Evolutionary conservation across 2,888 invertebrate genomes (phyloP), one percentile per base, ranked within the genome.

Genomic region (Eupithecia inturbata): DNA sequence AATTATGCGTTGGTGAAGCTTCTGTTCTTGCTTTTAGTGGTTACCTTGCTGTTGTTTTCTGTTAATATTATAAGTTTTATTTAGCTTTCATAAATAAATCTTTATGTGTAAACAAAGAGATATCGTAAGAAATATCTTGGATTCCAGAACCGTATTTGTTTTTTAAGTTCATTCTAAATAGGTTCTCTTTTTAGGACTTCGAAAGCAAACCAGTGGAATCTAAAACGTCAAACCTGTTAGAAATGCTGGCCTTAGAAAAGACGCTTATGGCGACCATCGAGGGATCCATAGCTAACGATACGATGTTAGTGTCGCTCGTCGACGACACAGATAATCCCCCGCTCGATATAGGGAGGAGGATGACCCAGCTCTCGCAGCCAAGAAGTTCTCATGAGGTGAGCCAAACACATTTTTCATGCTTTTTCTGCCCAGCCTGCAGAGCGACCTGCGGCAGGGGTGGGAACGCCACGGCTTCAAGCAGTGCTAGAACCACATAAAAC

Each of bases 191-290:
- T 73, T 75, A 94, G 92, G 94, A 93, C 53, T 96, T 95, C 86
- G 93, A 95, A 87, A 94, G 93, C 82, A 92, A 94, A 87, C 94
- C 92, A 60, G 92, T 94, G 7, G 95, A 95, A 82, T 89, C 93
- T 0, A 95, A 95, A 82, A 91, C 96, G 1, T 95, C 95, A 2
- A 95, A 94, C 67, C 93, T 96, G 81, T 95, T 97, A 77, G 97
- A 97, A 90, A 95, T 95, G 92, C 87, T 97, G 41, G 96, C 96
- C 2, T 91, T 97, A 63, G 96, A 97, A 73, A 95, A 96, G 84
- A 94, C 94, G 6, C 90, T 96, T 53, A 95, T 92, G 71, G 95
- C 96, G 85, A 92, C 94, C 76, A 95, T 96, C 19, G 91, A 95
- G 0, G 95, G 95, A 68, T 90, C 92, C 31, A 85, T 95, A 69